A percentile compares a stretch with the other conserved stretches of the same genome.
phyloP scores from a whole-genome alignment of 2,888 invertebrate genomes.

The Ashinkailepas kermadecensis region DNA sequence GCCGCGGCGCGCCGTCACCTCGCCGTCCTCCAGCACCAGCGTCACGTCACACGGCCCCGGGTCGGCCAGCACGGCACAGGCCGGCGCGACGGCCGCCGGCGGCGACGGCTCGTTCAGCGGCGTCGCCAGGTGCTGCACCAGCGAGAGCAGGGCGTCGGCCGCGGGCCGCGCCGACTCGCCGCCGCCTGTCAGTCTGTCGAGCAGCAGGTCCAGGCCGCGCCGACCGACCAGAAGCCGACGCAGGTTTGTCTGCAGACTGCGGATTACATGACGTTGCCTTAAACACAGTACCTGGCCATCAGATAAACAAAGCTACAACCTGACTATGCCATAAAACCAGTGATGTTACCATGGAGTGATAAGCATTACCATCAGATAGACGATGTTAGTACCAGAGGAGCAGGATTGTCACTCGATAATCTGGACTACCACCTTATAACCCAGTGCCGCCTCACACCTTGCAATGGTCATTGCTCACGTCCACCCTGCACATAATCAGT shows the following conservation, averaged over 20 bases:
- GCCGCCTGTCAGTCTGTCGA: neutral
- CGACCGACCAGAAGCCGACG: neutral
- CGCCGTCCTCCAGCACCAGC: slow-evolving; percentile 12
- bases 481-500: too few species aligned
- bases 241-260: neutral
- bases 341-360: too few species aligned
- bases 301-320: too few species aligned
- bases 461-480: too few species aligned
- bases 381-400: too few species aligned
- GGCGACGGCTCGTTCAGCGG: neutral
- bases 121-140: neutral
- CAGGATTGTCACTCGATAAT: too few species aligned
- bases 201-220: neutral
- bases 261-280: too few species aligned
- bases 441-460: too few species aligned
- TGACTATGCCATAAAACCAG: too few species aligned
- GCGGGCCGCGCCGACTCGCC: neutral
- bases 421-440: too few species aligned
- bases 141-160: neutral
- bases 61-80: neutral
- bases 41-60: neutral
- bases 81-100: neutral
- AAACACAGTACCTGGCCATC: too few species aligned
- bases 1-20: neutral
- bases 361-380: too few species aligned